Evolutionary conservation across 2,888 invertebrate species (phyloP).

Genomic region (Melanostoma scalare): DNA sequence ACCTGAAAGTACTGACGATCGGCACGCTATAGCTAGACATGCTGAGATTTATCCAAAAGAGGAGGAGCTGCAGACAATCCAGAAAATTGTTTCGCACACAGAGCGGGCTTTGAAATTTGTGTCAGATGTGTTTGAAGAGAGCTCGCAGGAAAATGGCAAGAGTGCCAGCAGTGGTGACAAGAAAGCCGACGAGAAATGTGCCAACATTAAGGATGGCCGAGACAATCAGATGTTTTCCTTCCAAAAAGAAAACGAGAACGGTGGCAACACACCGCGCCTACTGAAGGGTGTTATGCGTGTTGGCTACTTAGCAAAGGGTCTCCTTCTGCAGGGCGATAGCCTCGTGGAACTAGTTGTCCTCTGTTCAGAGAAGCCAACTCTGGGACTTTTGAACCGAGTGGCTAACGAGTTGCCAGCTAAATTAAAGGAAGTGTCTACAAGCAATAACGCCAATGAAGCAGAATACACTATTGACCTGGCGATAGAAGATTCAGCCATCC

Average conservation of each 20-base stretch:
- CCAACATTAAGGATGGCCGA: conserved; percentile 85
- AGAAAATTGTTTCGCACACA: conserved; percentile 95
- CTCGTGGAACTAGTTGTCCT: conserved; percentile 96
- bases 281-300: conserved; percentile 98
- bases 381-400: conserved; percentile 92
- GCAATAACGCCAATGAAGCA: conserved; percentile 83
- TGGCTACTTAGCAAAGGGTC: conserved; percentile 92
- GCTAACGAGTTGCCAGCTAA: conserved; percentile 92
- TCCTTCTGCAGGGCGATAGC: conserved; percentile 94
- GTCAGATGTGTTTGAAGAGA: conserved; percentile 92
- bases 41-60: conserved; percentile 96
- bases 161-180: conserved; percentile 78
- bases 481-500: conserved; percentile 92
- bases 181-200: conserved; percentile 82
- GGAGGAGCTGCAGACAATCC: conserved; percentile 93
- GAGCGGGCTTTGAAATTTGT: conserved; percentile 97
- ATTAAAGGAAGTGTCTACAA: conserved; percentile 87
- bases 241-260: conserved; percentile 86
- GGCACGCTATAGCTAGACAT: conserved; percentile 96
- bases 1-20: conserved; percentile 96
- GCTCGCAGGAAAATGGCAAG: conserved; percentile 76
- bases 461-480: conserved; percentile 91
- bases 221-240: conserved; percentile 91
- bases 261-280: conserved; percentile 85
- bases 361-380: conserved; percentile 96